Evolutionary conservation across 2,888 invertebrate genomes (phyloP).

Genomic region (Diaphora mendica): DNA sequence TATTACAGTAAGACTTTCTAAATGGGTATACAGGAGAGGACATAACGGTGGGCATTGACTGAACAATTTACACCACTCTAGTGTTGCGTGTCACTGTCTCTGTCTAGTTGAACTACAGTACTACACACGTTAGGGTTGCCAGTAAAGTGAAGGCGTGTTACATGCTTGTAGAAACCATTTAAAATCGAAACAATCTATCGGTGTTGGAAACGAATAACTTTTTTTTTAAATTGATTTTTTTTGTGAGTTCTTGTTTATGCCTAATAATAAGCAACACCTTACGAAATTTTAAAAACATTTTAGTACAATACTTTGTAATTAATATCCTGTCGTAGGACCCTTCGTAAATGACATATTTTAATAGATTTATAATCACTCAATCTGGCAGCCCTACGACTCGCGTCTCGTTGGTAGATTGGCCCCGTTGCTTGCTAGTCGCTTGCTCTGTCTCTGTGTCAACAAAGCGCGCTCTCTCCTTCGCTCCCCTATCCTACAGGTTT

Average conservation of each 20-base stretch:
- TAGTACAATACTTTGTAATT: not conserved
- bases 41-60: constrained; percentile 58
- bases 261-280: not conserved
- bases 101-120: constrained; percentile 32
- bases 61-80: constrained; percentile 45
- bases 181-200: not conserved
- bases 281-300: not conserved
- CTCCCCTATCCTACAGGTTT: constrained; percentile 71
- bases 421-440: constrained; percentile 58
- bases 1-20: constrained; percentile 32
- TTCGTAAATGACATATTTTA: not conserved
- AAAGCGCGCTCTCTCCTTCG: constrained; percentile 77
- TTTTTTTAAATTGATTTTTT: not conserved
- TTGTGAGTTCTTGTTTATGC: too few relatives aligned
- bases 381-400: not conserved
- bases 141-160: not conserved
- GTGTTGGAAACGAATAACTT: not conserved
- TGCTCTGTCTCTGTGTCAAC: constrained; percentile 77
- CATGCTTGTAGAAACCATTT: not conserved
- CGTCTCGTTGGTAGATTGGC: constrained; percentile 38
- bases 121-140: constrained; percentile 2
- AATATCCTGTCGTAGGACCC: not conserved
- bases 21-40: constrained; percentile 51
- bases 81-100: constrained; percentile 26
- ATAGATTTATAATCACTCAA: not conserved